Conservation (phyloP, 2,888 invertebrate species). For the Thereva unica region DNA sequence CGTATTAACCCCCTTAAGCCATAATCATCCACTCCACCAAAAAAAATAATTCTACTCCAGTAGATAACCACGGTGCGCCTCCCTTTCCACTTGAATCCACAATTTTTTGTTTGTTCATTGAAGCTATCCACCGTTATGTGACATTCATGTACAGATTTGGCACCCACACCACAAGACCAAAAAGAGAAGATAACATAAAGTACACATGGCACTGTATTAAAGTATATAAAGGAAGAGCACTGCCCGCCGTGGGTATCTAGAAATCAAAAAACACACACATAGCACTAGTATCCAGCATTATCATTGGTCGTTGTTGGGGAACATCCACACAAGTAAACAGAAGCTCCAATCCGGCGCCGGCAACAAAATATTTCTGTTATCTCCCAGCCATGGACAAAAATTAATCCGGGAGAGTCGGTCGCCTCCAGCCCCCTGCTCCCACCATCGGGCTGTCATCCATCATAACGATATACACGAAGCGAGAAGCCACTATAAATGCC, state of each 20-base stretch:
- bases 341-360: conserved; percentile 30
- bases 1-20: too few relatives aligned
- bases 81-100: neutral
- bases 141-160: conserved; percentile 20
- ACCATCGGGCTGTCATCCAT: conserved; percentile 18
- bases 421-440: neutral
- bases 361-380: conserved; percentile 37
- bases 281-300: conserved; percentile 21
- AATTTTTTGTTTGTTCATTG: conserved; percentile 10
- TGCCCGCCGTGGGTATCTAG: conserved; percentile 2
- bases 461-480: conserved; percentile 15
- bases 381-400: conserved; percentile 36
- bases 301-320: conserved; percentile 26
- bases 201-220: neutral
- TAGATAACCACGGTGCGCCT: neutral
- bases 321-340: conserved; percentile 32
- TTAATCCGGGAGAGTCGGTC: conserved; percentile 24
- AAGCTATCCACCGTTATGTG: conserved; percentile 18
- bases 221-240: conserved; percentile 27
- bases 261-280: conserved; percentile 28
- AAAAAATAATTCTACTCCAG: too few relatives aligned
- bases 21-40: too few relatives aligned
- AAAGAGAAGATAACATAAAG: conserved; percentile 5
- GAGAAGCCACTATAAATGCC: too few relatives aligned
- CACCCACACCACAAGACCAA: conserved; percentile 8